These are phyloP conservation scores for Eristalinus aeneus DNA, from an alignment of 2,888 invertebrate genomes.

Conservation along the genomic window DNA sequence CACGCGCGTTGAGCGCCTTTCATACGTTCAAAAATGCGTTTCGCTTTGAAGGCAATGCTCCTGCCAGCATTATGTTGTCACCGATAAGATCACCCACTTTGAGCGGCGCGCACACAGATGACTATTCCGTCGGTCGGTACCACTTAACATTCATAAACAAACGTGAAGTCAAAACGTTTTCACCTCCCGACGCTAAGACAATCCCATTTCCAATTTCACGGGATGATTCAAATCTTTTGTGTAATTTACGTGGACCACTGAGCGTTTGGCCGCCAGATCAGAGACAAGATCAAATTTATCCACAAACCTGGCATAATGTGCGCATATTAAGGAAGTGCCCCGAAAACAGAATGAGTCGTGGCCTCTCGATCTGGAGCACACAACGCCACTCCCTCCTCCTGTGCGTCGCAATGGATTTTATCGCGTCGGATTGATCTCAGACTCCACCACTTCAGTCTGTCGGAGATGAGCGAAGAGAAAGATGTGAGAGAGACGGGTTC, in stretches of 20 bases:
- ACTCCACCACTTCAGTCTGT: not conserved
- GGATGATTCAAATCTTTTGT: slow-evolving; percentile 46
- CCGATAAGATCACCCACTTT: slow-evolving; percentile 48
- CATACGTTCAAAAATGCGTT: not conserved
- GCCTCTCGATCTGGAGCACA: slow-evolving; percentile 45
- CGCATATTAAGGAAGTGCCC: slow-evolving; percentile 51
- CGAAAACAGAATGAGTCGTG: slow-evolving; percentile 6
- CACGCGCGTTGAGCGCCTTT: not conserved
- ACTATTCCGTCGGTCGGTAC: not conserved
- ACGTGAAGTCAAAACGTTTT: slow-evolving; percentile 26
- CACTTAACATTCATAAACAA: slow-evolving; percentile 50
- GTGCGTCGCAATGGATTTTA: not conserved
- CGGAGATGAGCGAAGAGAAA: not conserved
- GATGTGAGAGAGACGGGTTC: not conserved
- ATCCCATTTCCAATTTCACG: slow-evolving; percentile 2
- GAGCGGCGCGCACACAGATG: slow-evolving; percentile 30
- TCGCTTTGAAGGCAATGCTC: not conserved
- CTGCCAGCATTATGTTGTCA: slow-evolving; percentile 25
- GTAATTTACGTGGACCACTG: slow-evolving; percentile 49
- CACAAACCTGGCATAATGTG: slow-evolving; percentile 62
- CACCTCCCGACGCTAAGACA: slow-evolving; percentile 27
- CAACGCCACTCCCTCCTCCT: slow-evolving; percentile 33
- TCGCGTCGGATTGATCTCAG: slow-evolving; percentile 43
- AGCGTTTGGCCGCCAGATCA: not conserved
- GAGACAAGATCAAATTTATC: slow-evolving; percentile 62